These are phyloP conservation scores for Ageneiosus marmoratus DNA, from an alignment of 2,113 vertebrate species.

Conservation along the genomic window DNA sequence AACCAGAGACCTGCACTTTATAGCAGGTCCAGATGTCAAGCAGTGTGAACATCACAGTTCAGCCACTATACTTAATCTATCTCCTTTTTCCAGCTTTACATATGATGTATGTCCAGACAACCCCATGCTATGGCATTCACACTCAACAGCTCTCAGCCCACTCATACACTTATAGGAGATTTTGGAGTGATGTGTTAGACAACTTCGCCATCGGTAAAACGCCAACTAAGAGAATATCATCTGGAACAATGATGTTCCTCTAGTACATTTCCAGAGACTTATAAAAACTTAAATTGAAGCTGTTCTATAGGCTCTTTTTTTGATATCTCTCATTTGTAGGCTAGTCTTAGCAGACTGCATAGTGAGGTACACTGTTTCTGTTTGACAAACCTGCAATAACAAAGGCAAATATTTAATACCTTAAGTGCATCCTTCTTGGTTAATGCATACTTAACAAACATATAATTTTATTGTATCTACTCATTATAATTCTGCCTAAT, in stretches of 20 bases:
- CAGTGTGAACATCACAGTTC: background rate
- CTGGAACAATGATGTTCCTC: background rate
- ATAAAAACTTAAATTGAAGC: background rate
- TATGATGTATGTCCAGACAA: background rate
- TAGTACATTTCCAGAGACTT: background rate
- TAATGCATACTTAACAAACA: background rate
- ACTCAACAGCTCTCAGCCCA: background rate
- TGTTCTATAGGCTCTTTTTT: background rate
- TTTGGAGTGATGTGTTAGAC: background rate
- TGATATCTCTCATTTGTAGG: background rate
- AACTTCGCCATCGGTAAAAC: background rate
- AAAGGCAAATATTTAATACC: background rate
- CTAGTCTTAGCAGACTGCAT: background rate
- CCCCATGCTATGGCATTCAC: background rate
- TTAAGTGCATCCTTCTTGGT: background rate
- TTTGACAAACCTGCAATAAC: background rate
- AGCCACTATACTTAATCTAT: background rate
- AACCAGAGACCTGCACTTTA: background rate
- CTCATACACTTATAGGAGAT: too few relatives aligned
- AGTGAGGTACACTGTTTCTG: background rate
- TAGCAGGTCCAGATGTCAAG: background rate
- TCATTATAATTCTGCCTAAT: conserved; percentile 3
- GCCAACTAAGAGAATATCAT: background rate
- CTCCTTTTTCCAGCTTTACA: background rate
- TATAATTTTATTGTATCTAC: background rate